Evolutionary conservation across 1,140 invertebrate species (phyloP).

Genomic region (Sycophaga agraensis): DNA sequence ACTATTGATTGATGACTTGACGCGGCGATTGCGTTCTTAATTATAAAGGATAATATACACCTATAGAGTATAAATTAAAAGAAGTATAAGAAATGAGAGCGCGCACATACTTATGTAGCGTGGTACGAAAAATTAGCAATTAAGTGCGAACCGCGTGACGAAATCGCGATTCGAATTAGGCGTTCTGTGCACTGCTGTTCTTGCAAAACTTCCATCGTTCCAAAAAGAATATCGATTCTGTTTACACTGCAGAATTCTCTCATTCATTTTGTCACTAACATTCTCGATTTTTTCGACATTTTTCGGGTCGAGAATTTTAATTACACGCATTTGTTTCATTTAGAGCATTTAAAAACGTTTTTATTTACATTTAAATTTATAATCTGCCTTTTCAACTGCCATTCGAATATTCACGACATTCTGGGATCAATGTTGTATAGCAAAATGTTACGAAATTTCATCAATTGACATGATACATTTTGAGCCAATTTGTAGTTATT

Average conservation of each 20-base stretch:
- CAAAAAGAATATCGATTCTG: too few species aligned
- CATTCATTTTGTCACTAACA: too few species aligned
- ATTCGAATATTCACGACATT: too few species aligned
- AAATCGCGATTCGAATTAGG: conserved; percentile 10
- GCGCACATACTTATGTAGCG: neutral
- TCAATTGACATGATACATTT: too few species aligned
- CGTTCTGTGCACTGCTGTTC: neutral
- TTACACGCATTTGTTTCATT: neutral
- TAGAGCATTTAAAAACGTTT: too few species aligned
- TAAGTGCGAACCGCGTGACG: conserved; percentile 4
- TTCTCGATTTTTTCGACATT: neutral
- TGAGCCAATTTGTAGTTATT: too few species aligned
- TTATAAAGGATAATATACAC: neutral
- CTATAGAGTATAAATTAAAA: neutral
- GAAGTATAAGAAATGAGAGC: neutral
- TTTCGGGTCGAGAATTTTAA: neutral
- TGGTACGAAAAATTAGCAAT: neutral
- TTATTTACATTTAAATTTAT: too few species aligned
- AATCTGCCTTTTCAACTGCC: too few species aligned
- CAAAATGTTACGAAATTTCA: too few species aligned
- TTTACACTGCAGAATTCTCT: too few species aligned
- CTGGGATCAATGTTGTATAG: too few species aligned
- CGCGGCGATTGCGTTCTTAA: conserved; percentile 8
- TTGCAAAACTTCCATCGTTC: conserved; percentile 26
- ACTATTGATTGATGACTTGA: conserved; percentile 19